Evolutionary conservation across 2,113 vertebrate species (phyloP), one percentile per base, ranked within the genome.

Genomic region (Micromys minutus): DNA sequence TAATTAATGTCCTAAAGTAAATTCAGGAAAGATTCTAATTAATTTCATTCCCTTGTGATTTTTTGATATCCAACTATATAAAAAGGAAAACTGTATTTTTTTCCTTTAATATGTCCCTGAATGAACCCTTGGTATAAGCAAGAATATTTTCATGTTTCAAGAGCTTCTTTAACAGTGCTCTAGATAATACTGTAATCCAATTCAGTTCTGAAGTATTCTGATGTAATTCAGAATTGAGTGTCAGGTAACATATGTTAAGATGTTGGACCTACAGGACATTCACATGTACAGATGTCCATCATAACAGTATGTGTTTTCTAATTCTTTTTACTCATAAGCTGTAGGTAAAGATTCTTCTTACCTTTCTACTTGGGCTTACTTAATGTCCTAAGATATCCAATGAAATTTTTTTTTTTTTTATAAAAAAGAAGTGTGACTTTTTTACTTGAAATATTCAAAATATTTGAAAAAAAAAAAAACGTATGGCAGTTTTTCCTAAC

Each of bases 1-100:
- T 63, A 86, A 10, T 84, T 67, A 91, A 59, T 90, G 16, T 42
- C 11, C 26, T 77, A 93, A 96, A 96, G 87, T 21, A 96, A 93
- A 92, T 65, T 84, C 29, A 39, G 90, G 92, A 9, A 8, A 95
- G 92, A 95, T 9, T 81, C 67, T 85, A 67, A 71, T 85, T 34
- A 26, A 39, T 81, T 76, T 65, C 17, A 59, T 93, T 63, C 4
- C 4, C 11, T 85, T 79, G 1, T 39, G 81, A 69, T 39, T 52
- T 85, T 96, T 90, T 67, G 12, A 55, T 88, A 75, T 90, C 59
- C 31, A 65, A 29, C n/a, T 42, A 29, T 31, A 79, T 55, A 13
- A 65, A 69, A 47, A 17, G 47, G 21, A n/a, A 57, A 16, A 34
- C 16, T 24, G 22, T 36, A 72, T 26, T 65, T 63, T 81, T 29